Evolutionary conservation across 2,888 invertebrate genomes (phyloP).

Genomic region (Lithosia quadra): DNA sequence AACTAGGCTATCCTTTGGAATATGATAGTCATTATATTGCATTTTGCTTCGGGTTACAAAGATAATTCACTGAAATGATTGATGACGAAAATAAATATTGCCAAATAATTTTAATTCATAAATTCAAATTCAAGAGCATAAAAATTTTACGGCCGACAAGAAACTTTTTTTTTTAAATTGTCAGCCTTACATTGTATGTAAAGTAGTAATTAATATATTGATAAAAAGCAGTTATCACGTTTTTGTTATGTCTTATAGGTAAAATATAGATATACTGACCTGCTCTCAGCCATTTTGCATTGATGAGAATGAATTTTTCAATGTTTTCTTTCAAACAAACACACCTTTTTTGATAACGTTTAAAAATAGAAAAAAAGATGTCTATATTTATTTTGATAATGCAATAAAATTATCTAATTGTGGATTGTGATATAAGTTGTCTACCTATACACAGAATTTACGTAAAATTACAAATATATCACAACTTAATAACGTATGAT

Average conservation of each 20-base stretch:
- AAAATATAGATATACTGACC: conserved; percentile 1
- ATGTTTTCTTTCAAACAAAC: neutral
- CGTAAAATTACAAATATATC: neutral
- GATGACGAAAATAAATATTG: too few species aligned
- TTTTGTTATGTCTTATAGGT: neutral
- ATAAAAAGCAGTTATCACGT: neutral
- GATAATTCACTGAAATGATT: too few species aligned
- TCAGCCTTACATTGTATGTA: neutral
- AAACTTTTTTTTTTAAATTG: neutral
- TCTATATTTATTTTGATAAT: neutral
- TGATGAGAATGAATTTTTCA: neutral
- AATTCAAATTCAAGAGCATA: too few species aligned
- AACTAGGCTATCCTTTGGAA: too few species aligned
- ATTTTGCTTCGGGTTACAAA: too few species aligned
- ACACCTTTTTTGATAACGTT: neutral
- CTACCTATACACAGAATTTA: neutral
- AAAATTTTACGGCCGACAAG: neutral
- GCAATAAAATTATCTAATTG: neutral
- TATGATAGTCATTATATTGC: too few species aligned
- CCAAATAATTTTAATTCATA: too few species aligned
- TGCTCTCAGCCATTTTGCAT: neutral
- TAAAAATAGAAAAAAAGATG: neutral
- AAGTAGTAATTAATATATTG: too few species aligned
- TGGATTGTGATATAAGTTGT: neutral
- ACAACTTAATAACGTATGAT: neutral